These are phyloP conservation scores for Prinia subflava DNA, from an alignment of 2,113 vertebrate genomes.

Conservation along the genomic window DNA sequence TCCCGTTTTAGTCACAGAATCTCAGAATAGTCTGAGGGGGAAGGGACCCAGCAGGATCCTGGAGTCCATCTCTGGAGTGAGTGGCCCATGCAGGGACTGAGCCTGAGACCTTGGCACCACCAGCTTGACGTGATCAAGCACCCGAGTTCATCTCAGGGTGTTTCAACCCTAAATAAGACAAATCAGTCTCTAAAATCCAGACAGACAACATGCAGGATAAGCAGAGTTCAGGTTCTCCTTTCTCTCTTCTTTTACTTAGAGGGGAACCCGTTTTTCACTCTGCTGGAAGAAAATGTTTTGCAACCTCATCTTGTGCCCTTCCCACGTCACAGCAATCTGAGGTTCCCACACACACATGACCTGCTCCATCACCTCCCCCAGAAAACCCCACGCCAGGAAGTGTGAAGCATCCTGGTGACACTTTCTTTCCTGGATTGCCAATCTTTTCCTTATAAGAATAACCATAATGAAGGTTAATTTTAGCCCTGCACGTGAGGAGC, in stretches of 20 bases:
- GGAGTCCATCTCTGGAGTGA: neutral
- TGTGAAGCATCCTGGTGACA: neutral
- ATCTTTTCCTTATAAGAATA: neutral
- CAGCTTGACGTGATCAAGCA: too few species aligned
- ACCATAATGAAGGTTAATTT: neutral
- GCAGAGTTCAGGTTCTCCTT: neutral
- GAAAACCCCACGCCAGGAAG: neutral
- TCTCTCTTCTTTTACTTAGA: neutral
- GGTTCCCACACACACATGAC: neutral
- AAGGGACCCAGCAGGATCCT: neutral
- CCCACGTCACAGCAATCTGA: neutral
- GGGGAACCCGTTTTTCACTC: neutral
- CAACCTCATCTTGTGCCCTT: conserved; percentile 20
- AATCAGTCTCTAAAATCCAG: neutral
- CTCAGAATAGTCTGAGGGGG: neutral
- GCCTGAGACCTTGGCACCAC: too few species aligned
- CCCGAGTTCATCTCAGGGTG: neutral
- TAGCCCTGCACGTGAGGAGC: neutral
- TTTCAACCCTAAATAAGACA: neutral
- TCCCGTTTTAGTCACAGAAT: neutral
- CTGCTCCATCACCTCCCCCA: neutral
- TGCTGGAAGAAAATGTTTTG: neutral
- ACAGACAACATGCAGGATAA: neutral
- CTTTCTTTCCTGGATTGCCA: neutral
- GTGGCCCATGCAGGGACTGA: neutral